These are phyloP conservation scores for Clarias gariepinus DNA, from an alignment of 2,113 vertebrate species.

Conservation along the genomic window DNA sequence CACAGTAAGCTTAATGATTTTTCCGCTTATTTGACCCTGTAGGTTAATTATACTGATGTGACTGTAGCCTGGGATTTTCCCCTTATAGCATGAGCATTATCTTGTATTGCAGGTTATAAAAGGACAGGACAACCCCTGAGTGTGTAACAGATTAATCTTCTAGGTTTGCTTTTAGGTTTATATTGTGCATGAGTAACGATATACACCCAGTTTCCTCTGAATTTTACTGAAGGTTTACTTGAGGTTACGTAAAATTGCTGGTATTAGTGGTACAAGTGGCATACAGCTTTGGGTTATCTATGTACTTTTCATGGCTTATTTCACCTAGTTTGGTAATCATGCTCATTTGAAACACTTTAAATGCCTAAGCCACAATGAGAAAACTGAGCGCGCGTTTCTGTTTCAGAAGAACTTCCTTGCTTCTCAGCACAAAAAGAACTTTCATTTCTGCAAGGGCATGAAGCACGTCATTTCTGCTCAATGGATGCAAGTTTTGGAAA, in stretches of 20 bases:
- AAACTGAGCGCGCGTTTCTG: not conserved
- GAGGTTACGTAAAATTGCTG: not conserved
- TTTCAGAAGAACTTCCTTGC: not conserved
- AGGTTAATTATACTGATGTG: conserved; percentile 3
- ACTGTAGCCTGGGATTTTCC: not conserved
- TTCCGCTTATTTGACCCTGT: not conserved
- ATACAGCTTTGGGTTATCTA: not conserved
- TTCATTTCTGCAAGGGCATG: conserved; percentile 19
- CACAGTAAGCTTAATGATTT: not conserved
- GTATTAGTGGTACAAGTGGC: not conserved
- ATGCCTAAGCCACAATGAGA: not conserved
- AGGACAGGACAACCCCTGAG: not conserved
- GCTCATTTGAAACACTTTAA: not conserved
- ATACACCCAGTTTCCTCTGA: not conserved
- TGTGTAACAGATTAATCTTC: too few species aligned
- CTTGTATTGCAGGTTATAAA: not conserved
- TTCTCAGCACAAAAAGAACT: not conserved
- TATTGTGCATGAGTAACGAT: not conserved
- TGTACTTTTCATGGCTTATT: not conserved
- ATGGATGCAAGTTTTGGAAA: not conserved
- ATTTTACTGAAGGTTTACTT: too few species aligned
- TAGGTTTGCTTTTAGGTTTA: not conserved
- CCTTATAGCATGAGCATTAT: conserved; percentile 6
- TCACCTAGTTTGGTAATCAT: not conserved
- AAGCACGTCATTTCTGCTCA: conserved; percentile 12